A percentile compares a stretch with the other conserved stretches of the same genome.
These are phyloP conservation scores for Hirudinaria manillensis DNA, from an alignment of 2,888 invertebrate species.

Conservation along the genomic window DNA sequence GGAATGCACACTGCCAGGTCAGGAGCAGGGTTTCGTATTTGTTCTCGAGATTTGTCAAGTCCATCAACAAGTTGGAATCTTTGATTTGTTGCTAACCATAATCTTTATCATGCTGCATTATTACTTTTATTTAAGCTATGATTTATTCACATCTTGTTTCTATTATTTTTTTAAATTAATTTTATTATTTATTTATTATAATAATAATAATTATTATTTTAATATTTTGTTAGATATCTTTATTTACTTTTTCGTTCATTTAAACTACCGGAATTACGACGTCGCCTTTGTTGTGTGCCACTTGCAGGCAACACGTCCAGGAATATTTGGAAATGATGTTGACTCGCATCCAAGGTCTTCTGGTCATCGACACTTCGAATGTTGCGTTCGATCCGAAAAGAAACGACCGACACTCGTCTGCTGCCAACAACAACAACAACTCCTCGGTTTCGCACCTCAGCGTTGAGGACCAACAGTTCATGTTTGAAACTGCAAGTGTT, in stretches of 20 bases:
- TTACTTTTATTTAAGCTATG: no score
- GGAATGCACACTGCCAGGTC: slow-evolving; percentile 55
- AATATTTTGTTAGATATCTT: no score
- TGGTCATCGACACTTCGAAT: slow-evolving; percentile 52
- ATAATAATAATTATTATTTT: no score
- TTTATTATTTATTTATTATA: no score
- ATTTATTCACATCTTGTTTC: not conserved
- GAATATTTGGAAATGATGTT: slow-evolving; percentile 57
- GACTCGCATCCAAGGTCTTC: slow-evolving; percentile 57
- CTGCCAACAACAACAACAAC: not conserved
- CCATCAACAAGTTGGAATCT: slow-evolving; percentile 55
- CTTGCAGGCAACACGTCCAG: slow-evolving; percentile 52
- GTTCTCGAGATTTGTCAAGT: slow-evolving; percentile 60
- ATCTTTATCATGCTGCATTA: no score
- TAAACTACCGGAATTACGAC: not conserved
- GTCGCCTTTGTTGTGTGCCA: not conserved
- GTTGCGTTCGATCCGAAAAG: not conserved
- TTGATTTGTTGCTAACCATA: no score
- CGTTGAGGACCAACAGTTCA: slow-evolving; percentile 59
- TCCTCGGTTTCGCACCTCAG: slow-evolving; percentile 49
- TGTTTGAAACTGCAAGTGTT: slow-evolving; percentile 60
- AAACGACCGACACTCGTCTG: not conserved
- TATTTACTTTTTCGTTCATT: not conserved
- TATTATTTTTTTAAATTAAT: no score
- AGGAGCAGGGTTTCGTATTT: slow-evolving; percentile 59